Evolutionary conservation across 2,797 vertebrate species (phyloP).

Genomic region (Argya squamiceps): DNA sequence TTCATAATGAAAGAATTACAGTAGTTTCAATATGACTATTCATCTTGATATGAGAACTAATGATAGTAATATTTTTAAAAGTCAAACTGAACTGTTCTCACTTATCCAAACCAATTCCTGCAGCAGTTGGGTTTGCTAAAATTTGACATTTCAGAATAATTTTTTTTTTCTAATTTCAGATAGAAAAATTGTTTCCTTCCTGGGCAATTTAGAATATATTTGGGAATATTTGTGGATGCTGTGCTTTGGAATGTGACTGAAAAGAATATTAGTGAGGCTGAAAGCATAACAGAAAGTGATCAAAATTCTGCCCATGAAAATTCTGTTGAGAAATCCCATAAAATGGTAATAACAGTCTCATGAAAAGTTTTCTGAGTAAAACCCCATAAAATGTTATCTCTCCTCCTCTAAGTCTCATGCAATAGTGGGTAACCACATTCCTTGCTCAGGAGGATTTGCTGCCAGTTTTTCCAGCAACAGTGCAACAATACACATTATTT

Average conservation of each 20-base stretch:
- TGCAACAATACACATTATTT: conserved; percentile 37
- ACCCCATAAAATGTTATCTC: conserved; percentile 13
- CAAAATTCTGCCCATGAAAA: neutral
- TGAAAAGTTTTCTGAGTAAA: conserved; percentile 39
- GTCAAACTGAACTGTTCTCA: conserved; percentile 27
- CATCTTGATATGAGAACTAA: conserved; percentile 38
- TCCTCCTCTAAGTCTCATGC: conserved; percentile 2
- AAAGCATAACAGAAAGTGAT: neutral
- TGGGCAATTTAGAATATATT: conserved; percentile 41
- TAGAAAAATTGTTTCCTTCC: conserved; percentile 64
- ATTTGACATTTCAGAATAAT: conserved; percentile 42
- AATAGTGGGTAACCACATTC: conserved; percentile 17
- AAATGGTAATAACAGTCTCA: conserved; percentile 7
- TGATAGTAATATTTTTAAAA: conserved; percentile 43
- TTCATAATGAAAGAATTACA: neutral
- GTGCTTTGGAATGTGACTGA: conserved; percentile 16
- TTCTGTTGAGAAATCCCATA: neutral
- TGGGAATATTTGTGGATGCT: conserved; percentile 44
- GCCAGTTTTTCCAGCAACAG: conserved; percentile 45
- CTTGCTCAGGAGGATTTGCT: conserved; percentile 27
- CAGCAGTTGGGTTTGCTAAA: conserved; percentile 7
- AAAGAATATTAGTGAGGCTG: neutral
- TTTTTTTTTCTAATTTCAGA: conserved; percentile 44
- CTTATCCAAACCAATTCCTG: conserved; percentile 51
- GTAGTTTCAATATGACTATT: conserved; percentile 30